Conservation (phyloP, 2,113 vertebrate genomes). For the Motacilla alba region DNA sequence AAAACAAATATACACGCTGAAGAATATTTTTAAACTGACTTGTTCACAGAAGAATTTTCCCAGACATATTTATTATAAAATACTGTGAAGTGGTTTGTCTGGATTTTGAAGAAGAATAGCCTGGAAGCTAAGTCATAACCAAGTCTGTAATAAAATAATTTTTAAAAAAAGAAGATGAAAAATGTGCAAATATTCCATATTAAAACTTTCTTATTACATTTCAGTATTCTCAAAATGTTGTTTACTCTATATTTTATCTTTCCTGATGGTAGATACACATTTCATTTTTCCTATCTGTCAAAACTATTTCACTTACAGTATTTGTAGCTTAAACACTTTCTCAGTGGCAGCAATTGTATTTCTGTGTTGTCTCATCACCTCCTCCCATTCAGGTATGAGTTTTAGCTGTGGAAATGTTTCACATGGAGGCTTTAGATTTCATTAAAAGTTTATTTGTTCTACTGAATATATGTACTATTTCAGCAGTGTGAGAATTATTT, state of each 20-base stretch:
- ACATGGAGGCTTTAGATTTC: not conserved
- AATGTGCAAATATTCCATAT: not conserved
- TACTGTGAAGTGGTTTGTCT: not conserved
- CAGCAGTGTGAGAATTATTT: not conserved
- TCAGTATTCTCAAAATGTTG: not conserved
- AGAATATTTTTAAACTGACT: constrained; percentile 1
- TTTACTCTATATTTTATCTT: not conserved
- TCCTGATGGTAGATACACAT: not conserved
- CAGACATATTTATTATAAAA: not conserved
- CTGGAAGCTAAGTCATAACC: not conserved
- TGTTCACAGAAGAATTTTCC: not conserved
- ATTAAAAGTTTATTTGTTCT: not conserved
- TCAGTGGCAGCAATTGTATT: not conserved
- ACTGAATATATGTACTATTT: not conserved
- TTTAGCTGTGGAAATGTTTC: not conserved
- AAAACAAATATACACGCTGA: not conserved
- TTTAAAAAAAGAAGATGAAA: not conserved
- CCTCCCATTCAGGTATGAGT: not conserved
- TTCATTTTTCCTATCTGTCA: constrained; percentile 10
- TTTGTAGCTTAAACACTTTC: not conserved
- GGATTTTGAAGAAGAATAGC: not conserved
- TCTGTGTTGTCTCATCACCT: not conserved
- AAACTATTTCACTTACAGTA: not conserved
- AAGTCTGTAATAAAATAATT: not conserved
- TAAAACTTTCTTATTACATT: not conserved